Evolutionary conservation across 2,113 vertebrate species (phyloP).

Genomic region (Calyptommatus sinebrachiatus): DNA sequence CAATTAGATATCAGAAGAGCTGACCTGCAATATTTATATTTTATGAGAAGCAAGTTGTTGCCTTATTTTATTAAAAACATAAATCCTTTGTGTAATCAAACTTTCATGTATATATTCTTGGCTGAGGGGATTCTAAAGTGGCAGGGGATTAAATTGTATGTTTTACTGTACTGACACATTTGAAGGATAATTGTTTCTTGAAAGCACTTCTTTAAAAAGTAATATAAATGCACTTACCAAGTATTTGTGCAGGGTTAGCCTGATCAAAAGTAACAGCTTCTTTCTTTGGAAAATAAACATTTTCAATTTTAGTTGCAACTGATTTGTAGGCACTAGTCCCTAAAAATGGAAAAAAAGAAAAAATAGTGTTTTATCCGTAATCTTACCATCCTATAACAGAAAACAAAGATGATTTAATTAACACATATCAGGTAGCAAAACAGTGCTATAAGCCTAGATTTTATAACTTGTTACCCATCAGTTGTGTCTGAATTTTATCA

Average conservation of each 20-base stretch:
- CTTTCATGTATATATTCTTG: neutral
- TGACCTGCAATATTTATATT: neutral
- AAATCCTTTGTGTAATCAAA: constrained; percentile 1
- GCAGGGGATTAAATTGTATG: neutral
- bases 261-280: constrained; percentile 94
- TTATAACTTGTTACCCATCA: neutral
- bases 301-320: constrained; percentile 68
- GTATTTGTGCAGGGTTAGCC: constrained; percentile 87
- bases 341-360: constrained; percentile 47
- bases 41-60: neutral
- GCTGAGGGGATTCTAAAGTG: neutral
- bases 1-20: neutral
- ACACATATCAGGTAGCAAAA: neutral
- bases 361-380: neutral
- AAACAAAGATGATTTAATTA: neutral
- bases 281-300: constrained; percentile 94
- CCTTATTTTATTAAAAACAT: constrained; percentile 17
- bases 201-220: neutral
- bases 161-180: neutral
- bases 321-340: constrained; percentile 83
- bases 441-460: neutral
- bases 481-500: no score
- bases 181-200: neutral
- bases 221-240: constrained; percentile 74
- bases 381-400: neutral